phyloP scores from a whole-genome alignment of 2,888 invertebrate genomes.

The Phoronis australis region DNA sequence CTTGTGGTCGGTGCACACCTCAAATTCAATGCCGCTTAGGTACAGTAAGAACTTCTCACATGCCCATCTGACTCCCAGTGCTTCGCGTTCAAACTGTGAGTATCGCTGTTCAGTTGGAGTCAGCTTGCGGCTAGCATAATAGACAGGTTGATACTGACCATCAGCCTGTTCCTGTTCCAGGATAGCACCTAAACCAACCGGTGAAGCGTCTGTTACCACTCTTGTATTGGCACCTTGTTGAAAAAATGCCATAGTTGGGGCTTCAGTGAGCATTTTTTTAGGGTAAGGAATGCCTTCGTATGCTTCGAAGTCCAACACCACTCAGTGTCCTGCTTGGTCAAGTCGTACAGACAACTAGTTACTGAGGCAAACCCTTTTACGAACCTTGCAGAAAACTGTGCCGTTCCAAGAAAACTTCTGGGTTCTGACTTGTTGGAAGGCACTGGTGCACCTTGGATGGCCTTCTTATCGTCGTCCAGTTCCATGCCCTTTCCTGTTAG shows the following conservation, averaged over 20 bases:
- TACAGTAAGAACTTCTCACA: slow-evolving; percentile 27
- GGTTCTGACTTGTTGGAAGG: neutral
- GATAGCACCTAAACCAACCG: slow-evolving; percentile 16
- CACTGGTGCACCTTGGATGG: neutral
- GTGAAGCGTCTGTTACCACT: slow-evolving; percentile 13
- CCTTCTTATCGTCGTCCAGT: too few relatives aligned
- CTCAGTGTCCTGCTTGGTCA: neutral
- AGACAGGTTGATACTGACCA: slow-evolving; percentile 6
- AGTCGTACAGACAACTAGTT: too few relatives aligned
- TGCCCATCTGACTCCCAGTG: slow-evolving; percentile 20
- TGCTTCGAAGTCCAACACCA: slow-evolving; percentile 1
- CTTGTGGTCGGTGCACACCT: slow-evolving; percentile 26
- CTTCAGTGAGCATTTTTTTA: slow-evolving; percentile 4
- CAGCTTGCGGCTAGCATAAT: slow-evolving; percentile 15
- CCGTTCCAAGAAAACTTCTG: neutral
- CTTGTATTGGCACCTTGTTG: slow-evolving; percentile 8
- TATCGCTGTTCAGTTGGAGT: slow-evolving; percentile 12
- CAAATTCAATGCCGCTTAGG: slow-evolving; percentile 21
- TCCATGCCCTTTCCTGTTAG: neutral
- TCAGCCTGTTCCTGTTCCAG: slow-evolving; percentile 13
- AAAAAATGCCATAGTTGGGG: slow-evolving; percentile 11
- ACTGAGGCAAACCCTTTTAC: neutral
- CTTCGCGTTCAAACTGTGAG: slow-evolving; percentile 22
- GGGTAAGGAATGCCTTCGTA: slow-evolving; percentile 3
- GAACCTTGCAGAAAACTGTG: neutral